A percentile compares a stretch with the other conserved stretches of the same genome.
Conservation (phyloP, 2,888 invertebrate genomes). For the Piscicola geometra region DNA sequence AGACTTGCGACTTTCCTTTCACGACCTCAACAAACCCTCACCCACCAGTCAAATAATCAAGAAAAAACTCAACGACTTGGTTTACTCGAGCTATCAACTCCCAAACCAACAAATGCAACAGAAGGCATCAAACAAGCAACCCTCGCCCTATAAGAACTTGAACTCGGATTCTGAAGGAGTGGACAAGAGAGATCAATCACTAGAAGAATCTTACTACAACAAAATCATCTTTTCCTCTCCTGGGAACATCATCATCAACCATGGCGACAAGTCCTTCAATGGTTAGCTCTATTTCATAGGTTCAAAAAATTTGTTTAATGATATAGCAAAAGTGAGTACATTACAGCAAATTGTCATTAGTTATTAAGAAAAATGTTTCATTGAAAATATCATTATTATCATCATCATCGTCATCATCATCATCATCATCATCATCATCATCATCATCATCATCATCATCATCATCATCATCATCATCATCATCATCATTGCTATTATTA, state of each 20-base stretch:
- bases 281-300: background rate
- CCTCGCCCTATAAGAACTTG: too few species aligned
- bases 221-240: background rate
- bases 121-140: too few species aligned
- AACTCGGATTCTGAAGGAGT: slow-evolving; percentile 48
- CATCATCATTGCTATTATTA: slow-evolving; percentile 29
- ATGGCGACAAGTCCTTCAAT: background rate
- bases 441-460: slow-evolving; percentile 31
- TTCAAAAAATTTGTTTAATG: too few species aligned
- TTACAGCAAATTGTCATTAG: too few species aligned
- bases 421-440: slow-evolving; percentile 34
- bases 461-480: slow-evolving; percentile 32
- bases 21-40: slow-evolving; percentile 75
- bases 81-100: slow-evolving; percentile 59
- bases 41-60: slow-evolving; percentile 76
- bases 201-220: slow-evolving; percentile 42
- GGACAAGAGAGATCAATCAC: slow-evolving; percentile 52
- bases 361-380: background rate
- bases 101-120: slow-evolving; percentile 41
- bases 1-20: slow-evolving; percentile 72
- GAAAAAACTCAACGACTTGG: slow-evolving; percentile 78
- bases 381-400: slow-evolving; percentile 4
- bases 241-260: background rate
- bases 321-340: too few species aligned
- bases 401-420: slow-evolving; percentile 28